These are phyloP conservation scores for Picathartes gymnocephalus DNA, from an alignment of 2,113 vertebrate genomes.

Conservation along the genomic window DNA sequence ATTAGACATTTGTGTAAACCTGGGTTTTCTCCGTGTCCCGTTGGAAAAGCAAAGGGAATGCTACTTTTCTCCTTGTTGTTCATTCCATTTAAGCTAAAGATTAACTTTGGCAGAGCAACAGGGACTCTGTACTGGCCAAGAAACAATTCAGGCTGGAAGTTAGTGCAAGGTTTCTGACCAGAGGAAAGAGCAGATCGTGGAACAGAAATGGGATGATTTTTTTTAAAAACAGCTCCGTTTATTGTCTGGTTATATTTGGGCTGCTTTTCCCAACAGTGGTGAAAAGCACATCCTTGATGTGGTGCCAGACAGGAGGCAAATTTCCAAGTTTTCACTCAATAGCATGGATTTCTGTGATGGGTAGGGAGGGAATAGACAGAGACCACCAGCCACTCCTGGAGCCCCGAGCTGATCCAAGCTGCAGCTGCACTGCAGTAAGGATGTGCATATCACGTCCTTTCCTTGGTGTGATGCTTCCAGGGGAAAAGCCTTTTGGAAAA, in stretches of 20 bases:
- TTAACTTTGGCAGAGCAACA: constrained; percentile 1
- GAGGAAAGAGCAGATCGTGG: not conserved
- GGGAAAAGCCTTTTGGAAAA: not conserved
- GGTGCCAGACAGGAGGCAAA: not conserved
- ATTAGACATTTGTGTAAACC: not conserved
- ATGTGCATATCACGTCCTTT: rapidly evolving
- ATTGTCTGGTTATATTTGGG: not conserved
- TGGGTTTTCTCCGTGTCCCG: not conserved
- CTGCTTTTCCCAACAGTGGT: not conserved
- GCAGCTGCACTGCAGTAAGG: not conserved
- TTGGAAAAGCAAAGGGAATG: not conserved
- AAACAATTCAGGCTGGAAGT: not conserved
- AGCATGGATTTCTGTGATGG: not conserved
- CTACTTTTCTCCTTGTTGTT: not conserved
- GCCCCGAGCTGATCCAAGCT: not conserved
- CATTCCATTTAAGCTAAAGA: not conserved
- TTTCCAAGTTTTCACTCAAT: not conserved
- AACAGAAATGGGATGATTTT: not conserved
- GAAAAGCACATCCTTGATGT: not conserved
- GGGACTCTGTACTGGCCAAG: not conserved
- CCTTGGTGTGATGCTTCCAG: not conserved
- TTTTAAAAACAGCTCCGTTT: not conserved
- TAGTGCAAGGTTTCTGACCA: not conserved
- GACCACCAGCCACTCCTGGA: not conserved
- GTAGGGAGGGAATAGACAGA: not conserved